A percentile compares a stretch with the other conserved stretches of the same genome.
Evolutionary conservation across 2,888 invertebrate species (phyloP).

Genomic region (Melipona beecheii): DNA sequence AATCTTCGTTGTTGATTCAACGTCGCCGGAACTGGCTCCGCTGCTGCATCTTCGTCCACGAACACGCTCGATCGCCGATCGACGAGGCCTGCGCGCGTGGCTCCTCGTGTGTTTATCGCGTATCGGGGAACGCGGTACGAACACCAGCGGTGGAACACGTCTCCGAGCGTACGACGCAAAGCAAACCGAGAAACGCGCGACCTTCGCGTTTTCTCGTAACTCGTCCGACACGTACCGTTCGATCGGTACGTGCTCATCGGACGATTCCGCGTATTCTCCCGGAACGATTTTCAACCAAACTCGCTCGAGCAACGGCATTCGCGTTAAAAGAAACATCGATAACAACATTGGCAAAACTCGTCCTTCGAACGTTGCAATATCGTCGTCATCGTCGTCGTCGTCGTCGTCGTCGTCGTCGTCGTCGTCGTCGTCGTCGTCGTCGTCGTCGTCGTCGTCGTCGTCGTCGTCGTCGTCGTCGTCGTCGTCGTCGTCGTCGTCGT

Average conservation of each 20-base stretch:
- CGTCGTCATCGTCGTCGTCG: neutral
- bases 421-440: neutral
- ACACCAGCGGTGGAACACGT: slow-evolving; percentile 18
- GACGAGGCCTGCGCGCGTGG: no score
- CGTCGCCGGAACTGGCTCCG: no score
- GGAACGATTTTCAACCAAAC: slow-evolving; percentile 31
- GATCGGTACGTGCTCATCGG: slow-evolving; percentile 68
- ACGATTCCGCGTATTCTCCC: slow-evolving; percentile 42
- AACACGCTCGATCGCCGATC: neutral
- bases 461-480: neutral
- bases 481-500: neutral
- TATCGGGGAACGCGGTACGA: neutral
- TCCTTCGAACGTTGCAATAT: slow-evolving; percentile 29
- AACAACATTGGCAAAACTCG: slow-evolving; percentile 22
- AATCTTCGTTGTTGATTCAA: no score
- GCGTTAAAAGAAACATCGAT: slow-evolving; percentile 41
- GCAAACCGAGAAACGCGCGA: slow-evolving; percentile 49
- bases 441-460: neutral
- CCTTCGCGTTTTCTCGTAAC: slow-evolving; percentile 71
- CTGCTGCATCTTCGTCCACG: neutral
- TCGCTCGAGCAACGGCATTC: slow-evolving; percentile 20
- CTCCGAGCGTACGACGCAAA: slow-evolving; percentile 58
- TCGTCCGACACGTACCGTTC: slow-evolving; percentile 76
- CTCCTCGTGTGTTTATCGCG: neutral
- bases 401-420: neutral